Base-by-base conservation (phyloP, 2,888 invertebrate genomes). In the Coleophora flavipennella region DNA sequence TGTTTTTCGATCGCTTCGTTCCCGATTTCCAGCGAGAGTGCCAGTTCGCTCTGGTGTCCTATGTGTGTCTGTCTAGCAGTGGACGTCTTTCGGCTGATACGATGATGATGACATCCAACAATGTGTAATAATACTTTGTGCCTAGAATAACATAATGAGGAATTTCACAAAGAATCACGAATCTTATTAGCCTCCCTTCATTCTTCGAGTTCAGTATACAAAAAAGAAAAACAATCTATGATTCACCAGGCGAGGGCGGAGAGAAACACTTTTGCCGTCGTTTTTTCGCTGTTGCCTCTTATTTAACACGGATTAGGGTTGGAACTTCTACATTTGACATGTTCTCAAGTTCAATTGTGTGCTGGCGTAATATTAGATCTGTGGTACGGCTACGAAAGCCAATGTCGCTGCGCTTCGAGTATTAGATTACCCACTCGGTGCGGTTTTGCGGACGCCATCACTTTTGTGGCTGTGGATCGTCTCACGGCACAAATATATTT, bases 331-430 rank as follows among this genome's bases (percentile, higher is more conserved):
- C 11, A 20, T 3, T 6, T 20, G 20, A 20, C 20, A 20, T 3
- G 6, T 20, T 20, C 20, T 6, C 20, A 20, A 33, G 8, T 13
- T 8, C 36, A 36, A 31, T 10, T 20, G 6, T 7, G n/a, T 12
- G 25, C 13, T 31, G 58, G 57, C 63, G 83, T 80, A 83, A 84
- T 68, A 66, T 60, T 75, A 84, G 75, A 79, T 72, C 69, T 69
- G 77, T 20, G 20, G 20, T 20, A n/a, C 67, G 77, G 72, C 73
- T 67, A 67, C 71, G 76, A 80, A 84, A 78, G 69, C 67, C 74
- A 78, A 71, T 80, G 81, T 81, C 78, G 76, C 73, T 81, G 79
- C 73, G 83, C 81, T 81, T 84, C 70, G 70, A 72, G 77, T 81
- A 83, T 84, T 74, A 74, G 74, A 77, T 84, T 84, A 80, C 81